These are phyloP conservation scores for Scaptomyza pallida DNA, from an alignment of 1,140 invertebrate genomes.

Conservation along the genomic window DNA sequence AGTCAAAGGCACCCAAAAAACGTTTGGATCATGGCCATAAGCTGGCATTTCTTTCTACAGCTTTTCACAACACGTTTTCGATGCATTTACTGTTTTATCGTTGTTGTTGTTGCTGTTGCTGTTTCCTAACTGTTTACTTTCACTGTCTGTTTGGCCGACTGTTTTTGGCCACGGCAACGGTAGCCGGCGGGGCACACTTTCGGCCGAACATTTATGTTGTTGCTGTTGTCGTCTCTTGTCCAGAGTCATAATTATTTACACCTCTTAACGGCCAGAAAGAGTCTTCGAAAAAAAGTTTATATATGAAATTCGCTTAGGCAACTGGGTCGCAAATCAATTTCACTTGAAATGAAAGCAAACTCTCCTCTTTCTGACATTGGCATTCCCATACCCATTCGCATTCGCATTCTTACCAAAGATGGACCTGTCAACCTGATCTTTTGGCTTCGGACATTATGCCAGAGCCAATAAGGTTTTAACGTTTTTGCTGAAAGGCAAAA, in stretches of 20 bases:
- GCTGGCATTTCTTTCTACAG: slow-evolving; percentile 60
- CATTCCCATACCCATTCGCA: too few relatives aligned
- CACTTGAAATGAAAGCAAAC: slow-evolving; percentile 77
- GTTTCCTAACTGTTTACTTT: slow-evolving; percentile 75
- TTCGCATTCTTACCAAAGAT: slow-evolving; percentile 56
- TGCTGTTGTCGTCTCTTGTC: slow-evolving; percentile 42
- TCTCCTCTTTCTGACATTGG: slow-evolving; percentile 10
- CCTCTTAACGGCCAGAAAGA: slow-evolving; percentile 59
- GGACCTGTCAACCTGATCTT: slow-evolving; percentile 56
- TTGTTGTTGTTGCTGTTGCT: slow-evolving; percentile 21
- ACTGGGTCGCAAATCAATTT: slow-evolving; percentile 80
- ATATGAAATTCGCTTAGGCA: slow-evolving; percentile 54
- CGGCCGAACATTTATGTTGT: slow-evolving; percentile 50
- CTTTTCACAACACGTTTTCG: slow-evolving; percentile 67
- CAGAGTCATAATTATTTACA: slow-evolving; percentile 78
- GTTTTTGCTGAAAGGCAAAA: not conserved
- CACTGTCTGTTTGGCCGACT: slow-evolving; percentile 65
- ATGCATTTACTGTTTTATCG: slow-evolving; percentile 46
- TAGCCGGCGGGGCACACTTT: slow-evolving; percentile 65
- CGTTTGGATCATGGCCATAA: slow-evolving; percentile 49
- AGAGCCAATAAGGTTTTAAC: slow-evolving; percentile 35
- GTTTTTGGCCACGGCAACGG: slow-evolving; percentile 52
- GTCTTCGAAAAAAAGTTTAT: slow-evolving; percentile 46
- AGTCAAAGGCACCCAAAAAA: slow-evolving; percentile 26
- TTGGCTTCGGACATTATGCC: slow-evolving; percentile 57